A percentile compares a stretch with the other conserved stretches of the same genome.
phyloP scores from a whole-genome alignment of 2,113 vertebrate species.

The Cygnus atratus region DNA sequence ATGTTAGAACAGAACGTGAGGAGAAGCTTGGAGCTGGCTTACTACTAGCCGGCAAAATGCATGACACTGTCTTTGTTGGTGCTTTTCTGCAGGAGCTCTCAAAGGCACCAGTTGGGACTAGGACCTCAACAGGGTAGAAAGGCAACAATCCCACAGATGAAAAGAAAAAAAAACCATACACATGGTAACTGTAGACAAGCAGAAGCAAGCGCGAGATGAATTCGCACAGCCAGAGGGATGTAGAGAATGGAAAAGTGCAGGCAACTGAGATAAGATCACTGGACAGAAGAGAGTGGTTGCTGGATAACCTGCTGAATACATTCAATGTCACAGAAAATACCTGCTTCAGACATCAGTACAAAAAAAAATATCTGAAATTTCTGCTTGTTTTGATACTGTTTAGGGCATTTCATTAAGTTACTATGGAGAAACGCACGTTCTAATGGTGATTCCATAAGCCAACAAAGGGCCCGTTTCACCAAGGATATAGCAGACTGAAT shows the following conservation, averaged over 20 bases:
- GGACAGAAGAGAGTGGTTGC: neutral
- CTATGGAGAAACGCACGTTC: neutral
- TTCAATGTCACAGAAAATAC: neutral
- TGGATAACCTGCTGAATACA: neutral
- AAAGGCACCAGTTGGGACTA: neutral
- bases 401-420: neutral
- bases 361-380: neutral
- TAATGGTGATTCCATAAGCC: neutral
- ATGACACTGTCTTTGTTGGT: rapidly evolving
- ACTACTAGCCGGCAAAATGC: neutral
- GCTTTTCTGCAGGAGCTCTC: neutral
- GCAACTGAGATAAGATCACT: neutral
- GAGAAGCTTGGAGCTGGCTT: neutral
- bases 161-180: neutral
- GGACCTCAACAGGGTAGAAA: neutral
- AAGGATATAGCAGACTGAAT: neutral
- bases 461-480: neutral
- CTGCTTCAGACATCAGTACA: neutral
- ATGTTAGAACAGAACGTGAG: neutral
- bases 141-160: neutral
- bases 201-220: neutral
- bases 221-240: neutral
- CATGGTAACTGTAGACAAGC: neutral
- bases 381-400: neutral
- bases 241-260: neutral